Conservation (phyloP, 2,888 invertebrate species). For the Frankliniella fusca region DNA sequence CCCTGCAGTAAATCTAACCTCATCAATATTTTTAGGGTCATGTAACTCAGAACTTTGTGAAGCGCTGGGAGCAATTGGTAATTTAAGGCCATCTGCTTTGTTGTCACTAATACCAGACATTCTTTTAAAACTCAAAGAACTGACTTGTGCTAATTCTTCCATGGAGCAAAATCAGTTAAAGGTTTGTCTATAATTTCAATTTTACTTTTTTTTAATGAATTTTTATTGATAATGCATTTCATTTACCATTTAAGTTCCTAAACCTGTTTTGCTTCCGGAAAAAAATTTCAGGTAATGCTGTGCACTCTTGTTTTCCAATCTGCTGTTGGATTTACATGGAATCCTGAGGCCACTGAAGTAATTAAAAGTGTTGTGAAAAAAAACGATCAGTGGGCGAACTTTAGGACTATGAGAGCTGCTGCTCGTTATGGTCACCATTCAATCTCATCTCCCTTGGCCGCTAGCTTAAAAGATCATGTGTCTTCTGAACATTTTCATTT, state of each 20-base stretch:
- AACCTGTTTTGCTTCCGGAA: constrained; percentile 26
- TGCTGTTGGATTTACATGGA: constrained; percentile 65
- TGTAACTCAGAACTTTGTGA: constrained; percentile 61
- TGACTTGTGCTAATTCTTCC: constrained; percentile 51
- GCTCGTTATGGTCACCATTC: constrained; percentile 54
- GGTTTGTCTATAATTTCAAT: constrained; percentile 39
- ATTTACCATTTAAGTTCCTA: constrained; percentile 26
- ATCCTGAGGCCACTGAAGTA: constrained; percentile 55
- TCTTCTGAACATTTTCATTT: constrained; percentile 85
- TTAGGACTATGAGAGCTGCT: constrained; percentile 80
- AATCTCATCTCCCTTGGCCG: background rate
- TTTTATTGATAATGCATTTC: too few relatives aligned
- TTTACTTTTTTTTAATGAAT: background rate
- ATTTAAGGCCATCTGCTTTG: constrained; percentile 56
- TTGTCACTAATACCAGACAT: constrained; percentile 57
- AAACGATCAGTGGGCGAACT: constrained; percentile 65
- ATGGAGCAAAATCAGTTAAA: constrained; percentile 50
- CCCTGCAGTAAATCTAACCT: background rate
- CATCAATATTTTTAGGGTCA: constrained; percentile 43
- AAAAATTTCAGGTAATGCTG: constrained; percentile 57
- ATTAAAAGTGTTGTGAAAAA: constrained; percentile 51
- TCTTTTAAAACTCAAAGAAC: constrained; percentile 49
- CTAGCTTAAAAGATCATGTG: constrained; percentile 60
- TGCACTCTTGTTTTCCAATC: constrained; percentile 81
- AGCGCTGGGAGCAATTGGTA: constrained; percentile 70